Evolutionary conservation across 1,140 invertebrate species (phyloP), one percentile per base, ranked within the genome.

Genomic region (Teleogryllus occipitalis): DNA sequence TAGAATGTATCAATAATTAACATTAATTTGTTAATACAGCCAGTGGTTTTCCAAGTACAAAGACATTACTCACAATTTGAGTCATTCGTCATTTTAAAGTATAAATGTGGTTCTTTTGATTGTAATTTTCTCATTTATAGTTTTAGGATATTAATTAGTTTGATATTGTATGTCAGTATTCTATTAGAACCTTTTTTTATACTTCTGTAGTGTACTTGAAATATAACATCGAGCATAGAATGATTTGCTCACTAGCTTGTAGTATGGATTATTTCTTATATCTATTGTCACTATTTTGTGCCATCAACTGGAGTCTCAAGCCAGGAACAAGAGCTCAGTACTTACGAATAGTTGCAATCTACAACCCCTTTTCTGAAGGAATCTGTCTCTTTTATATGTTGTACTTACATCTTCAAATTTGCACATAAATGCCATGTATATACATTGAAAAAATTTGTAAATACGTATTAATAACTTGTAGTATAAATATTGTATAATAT

Each of bases 381-480:
- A 48, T 77, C 21, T 48, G 47, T 77, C 22, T 48, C 46, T 15
- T 77, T 46, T 47, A 14, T 77, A 47, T 47, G 76, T 47, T 77
- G 47, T 14, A 49, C 48, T 77, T 21, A 21, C n/a, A 65, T 77
- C 76, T 21, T 77, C 47, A 48, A 48, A 48, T n/a, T 77, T 77
- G 76, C 76, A 47, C 21, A 18, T 21, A 54, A 48, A 48, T 21
- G 48, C n/a, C n/a, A 76, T 76, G 75, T 76, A 76, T 77, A 54
- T 77, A 77, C 48, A 47, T 77, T 47, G 47, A 48, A 48, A 77
- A 47, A 21, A 21, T 48, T 48, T 77, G 76, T 77, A 77, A 54
- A 77, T 77, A 77, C 48, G 76, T 77, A 77, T 47, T 77, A 21
- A 14, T 65, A 18, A 65, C 18, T 10, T 75, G 21, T 75, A 75